Base-by-base conservation (phyloP, 2,888 invertebrate species). In the Polydrusus cervinus region DNA sequence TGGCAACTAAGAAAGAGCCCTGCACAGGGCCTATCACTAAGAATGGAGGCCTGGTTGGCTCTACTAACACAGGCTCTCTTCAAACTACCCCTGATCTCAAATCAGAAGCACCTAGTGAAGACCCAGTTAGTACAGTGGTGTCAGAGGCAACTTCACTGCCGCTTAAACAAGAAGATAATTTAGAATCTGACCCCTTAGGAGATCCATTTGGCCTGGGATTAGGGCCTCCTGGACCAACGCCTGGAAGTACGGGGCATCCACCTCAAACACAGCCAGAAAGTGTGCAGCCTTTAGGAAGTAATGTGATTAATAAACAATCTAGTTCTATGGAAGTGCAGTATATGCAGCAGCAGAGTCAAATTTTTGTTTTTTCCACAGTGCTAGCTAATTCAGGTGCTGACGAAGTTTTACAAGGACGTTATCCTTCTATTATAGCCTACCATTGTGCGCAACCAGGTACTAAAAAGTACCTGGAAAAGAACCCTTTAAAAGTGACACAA, bases 341-440 rank as follows among this genome's bases (percentile, higher is more conserved):
- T 83, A 94, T 94, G 94, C 96, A 97, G 89, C 97, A 98, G 88
- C 97, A 98, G 88, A 97, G 96, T 88, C 97, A 98, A 88, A 97
- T 98, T 86, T 98, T 97, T 91, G 98, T 98, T 81, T 98, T 98
- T 89, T 96, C 97, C 20, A 98, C 98, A 9, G 89, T 93, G 83
- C 89, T 97, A 88, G 98, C 98, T 3, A 98, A 98, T 88, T 94
- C 96, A 85, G 97, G 97, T 6, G 98, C 98, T 0, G 97, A 98
- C 83, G 92, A 95, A 13, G 97, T 98, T 13, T 88, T 96, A 77
- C 93, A 94, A 77, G 96, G 97, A 1, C 95, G 96, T 83, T 97
- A 93, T 87, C 93, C 95, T 83, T 95, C 96, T 66, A 97, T 98
- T 81, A 96, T 98, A 81, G 95, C 96, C 38, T 98, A 95, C 88